Base-by-base conservation (phyloP, 2,797 vertebrate species). In the Rhadinocentrus ornatus region DNA sequence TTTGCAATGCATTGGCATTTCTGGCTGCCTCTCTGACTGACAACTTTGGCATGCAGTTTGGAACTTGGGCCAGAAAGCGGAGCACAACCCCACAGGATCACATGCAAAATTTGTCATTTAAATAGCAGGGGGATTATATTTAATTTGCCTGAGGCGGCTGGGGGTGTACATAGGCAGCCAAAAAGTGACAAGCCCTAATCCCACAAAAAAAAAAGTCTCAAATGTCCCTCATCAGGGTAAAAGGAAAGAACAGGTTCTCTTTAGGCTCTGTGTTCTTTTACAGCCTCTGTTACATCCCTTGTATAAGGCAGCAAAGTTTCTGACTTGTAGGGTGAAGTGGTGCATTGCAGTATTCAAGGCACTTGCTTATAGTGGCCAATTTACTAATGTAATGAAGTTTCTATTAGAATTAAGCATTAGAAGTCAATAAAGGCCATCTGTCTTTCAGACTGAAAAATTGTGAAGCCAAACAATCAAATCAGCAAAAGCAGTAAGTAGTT, bases 51-150 rank as follows among this genome's bases (percentile, higher is more conserved):
- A 87, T 67, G 71, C 50, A 64, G 72, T 73, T 83, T 84, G 84
- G 79, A 91, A 71, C 74, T 37, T 8, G 66, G 66, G 83, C 89
- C 87, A 92, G 82, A 82, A 73, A 70, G 63, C 65, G 24, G 82
- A 78, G 78, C 88, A 85, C 81, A 91, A 88, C 88, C 88, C 75
- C 79, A 64, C 61, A 61, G 80, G 85, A 91, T 93, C 87, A 81
- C 77, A 86, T 83, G 71, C 78, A 88, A 85, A 87, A 91, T 91
- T 90, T 93, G 91, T 93, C 90, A 92, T 93, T 83, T 86, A 88
- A 93, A 93, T 92, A 92, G 86, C 69, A 72, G 65, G 67, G 74
- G 86, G 89, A 91, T 93, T 93, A 91, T 66, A 83, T 91, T 91
- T 88, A 86, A 93, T 93, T 93, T 91, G 86, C 83, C 81, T 81